Conservation (phyloP, 2,888 invertebrate species). For the Pherbina coryleti region DNA sequence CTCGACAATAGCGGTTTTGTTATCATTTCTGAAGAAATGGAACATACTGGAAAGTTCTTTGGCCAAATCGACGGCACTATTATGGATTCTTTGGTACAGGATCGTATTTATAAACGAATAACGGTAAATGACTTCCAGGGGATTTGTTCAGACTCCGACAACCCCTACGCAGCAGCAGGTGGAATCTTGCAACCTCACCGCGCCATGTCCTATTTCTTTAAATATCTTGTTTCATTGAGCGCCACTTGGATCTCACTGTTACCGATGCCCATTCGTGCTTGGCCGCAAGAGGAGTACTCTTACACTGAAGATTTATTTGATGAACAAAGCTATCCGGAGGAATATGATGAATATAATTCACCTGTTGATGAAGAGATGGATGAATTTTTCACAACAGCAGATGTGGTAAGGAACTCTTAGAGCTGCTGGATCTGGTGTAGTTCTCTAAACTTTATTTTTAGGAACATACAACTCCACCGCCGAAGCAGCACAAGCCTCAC, state of each 20-base stretch:
- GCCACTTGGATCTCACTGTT: slow-evolving; percentile 65
- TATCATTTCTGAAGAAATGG: slow-evolving; percentile 86
- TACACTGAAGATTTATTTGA: slow-evolving; percentile 65
- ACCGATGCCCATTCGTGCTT: slow-evolving; percentile 62
- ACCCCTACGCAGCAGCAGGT: slow-evolving; percentile 70
- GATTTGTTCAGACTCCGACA: slow-evolving; percentile 80
- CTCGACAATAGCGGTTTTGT: slow-evolving; percentile 96
- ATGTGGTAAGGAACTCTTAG: slow-evolving; percentile 57
- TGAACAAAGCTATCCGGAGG: slow-evolving; percentile 66
- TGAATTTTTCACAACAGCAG: slow-evolving; percentile 66
- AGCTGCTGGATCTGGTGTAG: neutral
- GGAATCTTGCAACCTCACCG: slow-evolving; percentile 59
- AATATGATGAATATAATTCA: slow-evolving; percentile 66
- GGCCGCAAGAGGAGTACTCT: slow-evolving; percentile 68
- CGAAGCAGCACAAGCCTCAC: slow-evolving; percentile 63
- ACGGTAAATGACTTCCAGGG: slow-evolving; percentile 92
- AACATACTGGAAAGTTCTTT: slow-evolving; percentile 92
- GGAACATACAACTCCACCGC: slow-evolving; percentile 66
- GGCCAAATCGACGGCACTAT: slow-evolving; percentile 95
- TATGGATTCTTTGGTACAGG: slow-evolving; percentile 92
- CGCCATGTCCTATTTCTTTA: slow-evolving; percentile 62
- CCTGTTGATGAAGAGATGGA: slow-evolving; percentile 67
- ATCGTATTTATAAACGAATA: slow-evolving; percentile 89
- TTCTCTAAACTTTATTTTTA: slow-evolving; percentile 40
- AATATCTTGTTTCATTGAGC: slow-evolving; percentile 63